Evolutionary conservation across 2,797 vertebrate genomes (phyloP), one percentile per base, ranked within the genome.

Genomic region (Sebastes miniatus): DNA sequence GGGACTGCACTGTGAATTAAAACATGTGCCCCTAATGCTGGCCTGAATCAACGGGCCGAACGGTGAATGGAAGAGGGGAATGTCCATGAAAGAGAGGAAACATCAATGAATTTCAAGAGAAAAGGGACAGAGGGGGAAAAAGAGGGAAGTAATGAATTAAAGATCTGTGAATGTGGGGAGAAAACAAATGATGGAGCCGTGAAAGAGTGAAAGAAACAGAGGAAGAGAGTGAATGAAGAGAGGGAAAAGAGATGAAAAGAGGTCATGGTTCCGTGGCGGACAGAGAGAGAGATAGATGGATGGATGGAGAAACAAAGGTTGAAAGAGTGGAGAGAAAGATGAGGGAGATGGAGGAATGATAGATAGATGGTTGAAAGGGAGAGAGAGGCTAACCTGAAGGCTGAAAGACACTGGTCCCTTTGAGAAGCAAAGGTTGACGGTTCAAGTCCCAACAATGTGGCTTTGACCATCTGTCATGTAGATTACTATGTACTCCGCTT

Each of bases 381-480:
- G 68, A 77, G 77, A 79, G 68, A 64, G 70, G 76, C 76, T 69
- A 81, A 88, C 86, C 84, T 88, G 84, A 29, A 69, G 77, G 56
- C 70, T 85, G 66, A 75, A 69, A 80, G 83, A 92, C 89, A 94
- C 81, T 86, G 80, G 78, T 69, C 54, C 61, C 88, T 91, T 94
- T 94, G 83, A 93, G 77, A 67, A 75, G 85, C 32, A 72, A 73
- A 86, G 84, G 84, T 90, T 83, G 79, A 84, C 69, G 86, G 83
- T 89, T 93, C 83, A 87, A 80, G 82, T 77, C 81, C 78, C 78
- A 89, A 91, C 91, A 93, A 93, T 88, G 91, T 89, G 80, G 68
- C 92, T 87, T 89, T 93, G 87, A 92, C 76, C 77, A 69, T 87
- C 88, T 92, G 93, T 91, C 90, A 90, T 85, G 81, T 81, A 62